Evolutionary conservation across 2,797 vertebrate species (phyloP).

Genomic region (Diceros bicornis): DNA sequence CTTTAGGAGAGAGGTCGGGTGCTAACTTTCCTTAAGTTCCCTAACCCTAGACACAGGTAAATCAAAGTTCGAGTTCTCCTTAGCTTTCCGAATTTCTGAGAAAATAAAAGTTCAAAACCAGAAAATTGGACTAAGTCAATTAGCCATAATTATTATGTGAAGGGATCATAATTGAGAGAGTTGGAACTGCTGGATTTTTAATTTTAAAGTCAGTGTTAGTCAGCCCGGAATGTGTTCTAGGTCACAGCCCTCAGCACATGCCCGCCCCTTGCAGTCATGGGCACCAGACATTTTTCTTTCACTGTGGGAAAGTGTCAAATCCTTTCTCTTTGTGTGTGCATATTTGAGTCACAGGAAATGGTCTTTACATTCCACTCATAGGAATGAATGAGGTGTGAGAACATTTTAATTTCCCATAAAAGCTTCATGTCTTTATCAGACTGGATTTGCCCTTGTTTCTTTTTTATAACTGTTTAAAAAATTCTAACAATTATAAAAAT

Average conservation of each 20-base stretch:
- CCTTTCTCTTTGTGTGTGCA: slow-evolving; percentile 60
- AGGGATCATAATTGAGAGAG: not conserved
- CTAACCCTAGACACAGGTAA: slow-evolving; percentile 31
- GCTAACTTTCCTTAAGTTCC: slow-evolving; percentile 27
- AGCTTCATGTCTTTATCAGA: slow-evolving; percentile 66
- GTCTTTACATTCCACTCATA: slow-evolving; percentile 65
- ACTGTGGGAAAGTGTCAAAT: slow-evolving; percentile 81
- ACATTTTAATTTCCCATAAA: slow-evolving; percentile 74
- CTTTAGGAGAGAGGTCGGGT: not conserved
- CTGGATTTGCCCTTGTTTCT: slow-evolving; percentile 46
- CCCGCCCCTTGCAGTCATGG: not conserved
- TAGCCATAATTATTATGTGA: not conserved
- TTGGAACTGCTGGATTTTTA: not conserved
- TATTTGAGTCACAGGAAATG: slow-evolving; percentile 78
- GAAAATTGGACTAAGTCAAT: not conserved
- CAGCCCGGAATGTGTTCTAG: slow-evolving; percentile 26
- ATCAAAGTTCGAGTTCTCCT: not conserved
- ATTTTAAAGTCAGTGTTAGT: not conserved
- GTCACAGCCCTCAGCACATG: not conserved
- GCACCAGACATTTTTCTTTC: slow-evolving; percentile 79
- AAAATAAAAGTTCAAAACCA: slow-evolving; percentile 1
- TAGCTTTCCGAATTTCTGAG: slow-evolving; percentile 55
- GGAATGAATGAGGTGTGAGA: slow-evolving; percentile 79
- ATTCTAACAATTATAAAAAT: slow-evolving; percentile 47
- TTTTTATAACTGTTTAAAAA: slow-evolving; percentile 44